These are phyloP conservation scores for Gryon sp. DNA, from an alignment of 1,140 invertebrate species.

Conservation along the genomic window DNA sequence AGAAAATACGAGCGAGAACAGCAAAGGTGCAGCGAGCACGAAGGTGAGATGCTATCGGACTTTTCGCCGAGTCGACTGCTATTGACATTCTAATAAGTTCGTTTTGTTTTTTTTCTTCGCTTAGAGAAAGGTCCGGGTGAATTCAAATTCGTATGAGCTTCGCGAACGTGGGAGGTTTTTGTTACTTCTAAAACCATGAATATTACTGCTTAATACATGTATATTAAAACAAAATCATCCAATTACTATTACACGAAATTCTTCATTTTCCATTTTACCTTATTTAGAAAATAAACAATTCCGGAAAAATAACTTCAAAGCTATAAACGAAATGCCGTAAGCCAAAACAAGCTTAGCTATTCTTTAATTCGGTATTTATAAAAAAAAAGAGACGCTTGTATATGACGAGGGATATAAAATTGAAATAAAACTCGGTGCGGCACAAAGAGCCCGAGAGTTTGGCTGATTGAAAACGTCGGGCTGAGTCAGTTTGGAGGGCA, in stretches of 20 bases:
- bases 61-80: conserved; percentile 36
- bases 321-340: no score
- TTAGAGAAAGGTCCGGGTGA: conserved; percentile 22
- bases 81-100: conserved; percentile 55
- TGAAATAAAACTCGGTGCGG: background rate
- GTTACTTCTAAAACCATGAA: no score
- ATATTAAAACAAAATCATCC: no score
- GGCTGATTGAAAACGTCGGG: background rate
- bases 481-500: conserved; percentile 34
- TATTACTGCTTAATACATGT: no score
- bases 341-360: no score
- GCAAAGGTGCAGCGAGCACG: conserved; percentile 52
- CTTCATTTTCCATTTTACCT: no score
- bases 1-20: conserved; percentile 42
- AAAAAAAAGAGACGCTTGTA: background rate
- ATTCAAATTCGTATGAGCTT: conserved; percentile 9
- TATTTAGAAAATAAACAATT: no score
- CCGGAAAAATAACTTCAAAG: no score
- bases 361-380: background rate
- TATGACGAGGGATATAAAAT: background rate
- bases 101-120: conserved; percentile 20
- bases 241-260: no score
- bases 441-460: conserved; percentile 8
- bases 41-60: conserved; percentile 37
- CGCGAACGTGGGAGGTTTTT: conserved; percentile 1